phyloP scores from a whole-genome alignment of 2,888 invertebrate genomes.

The Acanthosepion pharaonis region DNA sequence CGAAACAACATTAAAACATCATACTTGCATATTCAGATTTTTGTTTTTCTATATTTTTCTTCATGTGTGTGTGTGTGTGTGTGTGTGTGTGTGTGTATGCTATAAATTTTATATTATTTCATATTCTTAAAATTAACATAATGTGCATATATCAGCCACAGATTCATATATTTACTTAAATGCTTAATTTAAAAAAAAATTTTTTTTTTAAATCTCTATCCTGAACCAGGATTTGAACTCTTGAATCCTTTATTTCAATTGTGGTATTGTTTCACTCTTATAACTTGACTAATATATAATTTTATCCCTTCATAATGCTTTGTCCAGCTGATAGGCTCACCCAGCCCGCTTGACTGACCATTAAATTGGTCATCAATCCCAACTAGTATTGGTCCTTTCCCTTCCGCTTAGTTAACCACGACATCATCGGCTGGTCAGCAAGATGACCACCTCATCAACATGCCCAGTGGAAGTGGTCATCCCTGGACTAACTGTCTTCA shows the following conservation, averaged over 20 bases:
- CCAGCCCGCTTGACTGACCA: neutral
- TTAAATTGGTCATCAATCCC: conserved; percentile 23
- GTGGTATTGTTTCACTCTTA: neutral
- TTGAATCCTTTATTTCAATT: neutral
- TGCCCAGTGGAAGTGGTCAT: conserved; percentile 6
- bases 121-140: too few relatives aligned
- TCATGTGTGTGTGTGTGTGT: too few relatives aligned
- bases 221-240: neutral
- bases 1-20: too few relatives aligned
- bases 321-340: neutral
- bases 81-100: too few relatives aligned
- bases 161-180: neutral
- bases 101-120: too few relatives aligned
- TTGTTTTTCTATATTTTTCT: too few relatives aligned
- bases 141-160: neutral
- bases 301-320: neutral
- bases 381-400: conserved; percentile 9
- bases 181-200: neutral
- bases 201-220: neutral
- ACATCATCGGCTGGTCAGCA: neutral
- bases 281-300: neutral
- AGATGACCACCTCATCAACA: conserved; percentile 14
- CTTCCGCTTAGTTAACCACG: conserved; percentile 33
- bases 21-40: too few relatives aligned
- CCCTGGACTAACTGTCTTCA: neutral